Percentiles rank a stretch among this genome's conserved stretches.
These are phyloP conservation scores for Notolepis coatsorum DNA, from an alignment of 2,797 vertebrate species.

Conservation along the genomic window DNA sequence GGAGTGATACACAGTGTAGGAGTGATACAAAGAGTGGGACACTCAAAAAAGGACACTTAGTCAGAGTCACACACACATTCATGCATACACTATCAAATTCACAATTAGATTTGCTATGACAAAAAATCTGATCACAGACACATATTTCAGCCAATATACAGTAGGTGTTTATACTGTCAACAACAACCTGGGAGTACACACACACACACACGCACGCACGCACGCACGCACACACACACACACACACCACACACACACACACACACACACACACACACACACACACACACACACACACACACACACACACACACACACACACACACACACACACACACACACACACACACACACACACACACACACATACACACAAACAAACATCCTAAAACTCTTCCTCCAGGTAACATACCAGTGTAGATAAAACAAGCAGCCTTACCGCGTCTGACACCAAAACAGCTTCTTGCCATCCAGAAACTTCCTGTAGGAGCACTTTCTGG, in stretches of 20 bases:
- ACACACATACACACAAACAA: background rate
- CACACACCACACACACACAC: slow-evolving; percentile 15
- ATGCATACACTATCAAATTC: background rate
- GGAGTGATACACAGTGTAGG: background rate
- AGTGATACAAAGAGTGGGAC: slow-evolving; percentile 13
- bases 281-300: background rate
- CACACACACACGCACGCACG: background rate
- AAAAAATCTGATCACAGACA: no score
- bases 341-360: background rate
- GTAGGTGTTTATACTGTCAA: no score
- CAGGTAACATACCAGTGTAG: background rate
- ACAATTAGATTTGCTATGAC: no score
- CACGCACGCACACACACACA: background rate
- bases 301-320: background rate
- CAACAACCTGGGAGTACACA: no score
- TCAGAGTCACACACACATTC: slow-evolving; percentile 9
- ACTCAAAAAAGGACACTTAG: slow-evolving; percentile 11
- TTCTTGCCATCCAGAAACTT: background rate
- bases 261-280: background rate
- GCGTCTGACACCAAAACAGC: slow-evolving; percentile 14
- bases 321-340: slow-evolving; percentile 27
- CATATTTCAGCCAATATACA: no score
- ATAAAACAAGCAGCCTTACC: background rate
- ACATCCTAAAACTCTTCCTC: background rate
- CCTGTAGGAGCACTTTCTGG: slow-evolving; percentile 18